Conservation (phyloP, 2,888 invertebrate genomes). For the Lepeophtheirus nordmannii region DNA sequence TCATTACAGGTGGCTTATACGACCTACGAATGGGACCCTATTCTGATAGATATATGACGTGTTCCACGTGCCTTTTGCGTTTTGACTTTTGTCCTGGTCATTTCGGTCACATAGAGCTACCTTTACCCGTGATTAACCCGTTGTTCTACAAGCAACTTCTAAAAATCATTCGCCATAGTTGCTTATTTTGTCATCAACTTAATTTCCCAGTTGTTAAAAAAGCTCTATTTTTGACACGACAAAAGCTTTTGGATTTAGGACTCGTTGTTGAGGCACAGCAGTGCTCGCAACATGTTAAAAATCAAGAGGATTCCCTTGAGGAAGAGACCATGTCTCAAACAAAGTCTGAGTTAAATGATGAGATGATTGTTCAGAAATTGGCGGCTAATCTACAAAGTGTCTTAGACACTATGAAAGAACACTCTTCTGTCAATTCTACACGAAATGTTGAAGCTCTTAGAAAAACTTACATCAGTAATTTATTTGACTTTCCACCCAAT, state of each 20-base stretch:
- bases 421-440: background rate
- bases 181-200: slow-evolving; percentile 51
- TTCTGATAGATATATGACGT: slow-evolving; percentile 36
- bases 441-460: slow-evolving; percentile 12
- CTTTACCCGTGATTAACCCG: slow-evolving; percentile 76
- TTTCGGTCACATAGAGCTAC: slow-evolving; percentile 81
- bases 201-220: slow-evolving; percentile 40
- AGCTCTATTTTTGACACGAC: slow-evolving; percentile 11
- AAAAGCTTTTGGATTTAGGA: slow-evolving; percentile 23
- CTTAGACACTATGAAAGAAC: too few species aligned
- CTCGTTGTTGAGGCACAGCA: slow-evolving; percentile 41
- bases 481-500: background rate
- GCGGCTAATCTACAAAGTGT: too few species aligned
- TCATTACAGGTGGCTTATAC: slow-evolving; percentile 55
- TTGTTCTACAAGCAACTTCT: slow-evolving; percentile 60
- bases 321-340: slow-evolving; percentile 24
- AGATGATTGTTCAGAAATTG: background rate
- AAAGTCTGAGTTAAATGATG: slow-evolving; percentile 11
- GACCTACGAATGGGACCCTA: slow-evolving; percentile 59
- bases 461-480: background rate
- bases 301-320: slow-evolving; percentile 4
- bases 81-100: slow-evolving; percentile 67
- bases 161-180: slow-evolving; percentile 50
- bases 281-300: slow-evolving; percentile 38
- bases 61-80: slow-evolving; percentile 59